These are phyloP conservation scores for Simalia tracyae DNA, from an alignment of 2,797 vertebrate species.

Conservation along the genomic window DNA sequence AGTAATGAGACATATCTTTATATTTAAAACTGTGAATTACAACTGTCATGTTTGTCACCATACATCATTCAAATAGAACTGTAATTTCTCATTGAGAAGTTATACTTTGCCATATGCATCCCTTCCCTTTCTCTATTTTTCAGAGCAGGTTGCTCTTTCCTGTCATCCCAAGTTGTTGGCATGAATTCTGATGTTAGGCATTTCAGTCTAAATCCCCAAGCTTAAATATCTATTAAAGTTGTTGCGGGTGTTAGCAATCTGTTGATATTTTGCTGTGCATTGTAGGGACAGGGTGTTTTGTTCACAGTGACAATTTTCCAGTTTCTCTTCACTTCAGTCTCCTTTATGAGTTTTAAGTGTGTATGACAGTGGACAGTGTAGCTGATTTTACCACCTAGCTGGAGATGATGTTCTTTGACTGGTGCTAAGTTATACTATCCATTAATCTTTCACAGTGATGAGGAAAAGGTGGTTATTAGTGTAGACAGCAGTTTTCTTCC, in stretches of 20 bases:
- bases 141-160: not conserved
- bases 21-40: not conserved
- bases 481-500: not conserved
- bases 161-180: not conserved
- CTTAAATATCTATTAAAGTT: not conserved
- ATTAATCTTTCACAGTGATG: not conserved
- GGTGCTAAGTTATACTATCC: not conserved
- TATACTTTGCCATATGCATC: not conserved
- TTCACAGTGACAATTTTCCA: not conserved
- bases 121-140: not conserved
- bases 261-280: not conserved
- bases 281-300: not conserved
- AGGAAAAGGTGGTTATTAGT: not conserved
- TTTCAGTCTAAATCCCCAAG: not conserved
- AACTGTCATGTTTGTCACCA: not conserved
- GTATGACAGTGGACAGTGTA: not conserved
- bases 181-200: not conserved
- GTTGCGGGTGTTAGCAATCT: not conserved
- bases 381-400: not conserved
- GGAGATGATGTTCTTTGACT: not conserved
- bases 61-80: not conserved
- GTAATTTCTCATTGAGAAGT: conserved; percentile 5
- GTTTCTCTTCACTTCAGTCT: not conserved
- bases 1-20: not conserved
- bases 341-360: not conserved